Base-by-base conservation (phyloP, 2,113 vertebrate species). In the Junco hyemalis region DNA sequence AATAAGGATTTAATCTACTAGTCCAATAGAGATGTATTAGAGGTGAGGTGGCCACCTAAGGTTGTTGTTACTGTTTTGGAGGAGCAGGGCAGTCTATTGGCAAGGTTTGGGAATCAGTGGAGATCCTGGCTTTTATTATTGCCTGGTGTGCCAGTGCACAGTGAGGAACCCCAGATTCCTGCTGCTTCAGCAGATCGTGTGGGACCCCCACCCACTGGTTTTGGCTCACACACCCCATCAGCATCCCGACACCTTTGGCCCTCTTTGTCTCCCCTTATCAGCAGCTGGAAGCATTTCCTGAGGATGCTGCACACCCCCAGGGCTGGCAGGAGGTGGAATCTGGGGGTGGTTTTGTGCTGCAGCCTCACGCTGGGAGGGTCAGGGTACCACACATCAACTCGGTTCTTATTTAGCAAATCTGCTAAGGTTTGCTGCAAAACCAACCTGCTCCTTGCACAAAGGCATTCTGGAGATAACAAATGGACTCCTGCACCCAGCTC, bases 291-390 rank as follows among this genome's bases (percentile, higher is more conserved):
- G 47, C 44, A 15, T 45, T 63, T 40, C 1, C 3, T 47, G 59
- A 84, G 66, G 65, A 66, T 4, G 22, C 47, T 81, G 42, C 65
- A 33, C 13, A 7, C 31, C 53, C 59, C 50, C n/a, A 28, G 36
- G 2, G 8, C 25, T 26, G 50, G 33, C n/a, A 33, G 64, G 1
- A 68, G 76, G 53, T 31, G 51, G 53, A 36, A 54, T 15, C 20
- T 65, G 50, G 61, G 71, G 61, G n/a, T 56, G 54, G 15, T 70
- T 64, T 85, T 22, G 40, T 12, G 1, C 60, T 66, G 23, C 59
- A 80, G 40, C 45, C 23, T 61, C 57, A 15, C 0, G 0, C 53
- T 7, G 6, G 42, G 50, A 0, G 0, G 82, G 24, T 66, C 72
- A 29, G 5, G 44, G 40, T 48, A 63, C 47, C 71, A 36, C 51